These are phyloP conservation scores for Altica lythri DNA, from an alignment of 2,888 invertebrate species.

Conservation along the genomic window DNA sequence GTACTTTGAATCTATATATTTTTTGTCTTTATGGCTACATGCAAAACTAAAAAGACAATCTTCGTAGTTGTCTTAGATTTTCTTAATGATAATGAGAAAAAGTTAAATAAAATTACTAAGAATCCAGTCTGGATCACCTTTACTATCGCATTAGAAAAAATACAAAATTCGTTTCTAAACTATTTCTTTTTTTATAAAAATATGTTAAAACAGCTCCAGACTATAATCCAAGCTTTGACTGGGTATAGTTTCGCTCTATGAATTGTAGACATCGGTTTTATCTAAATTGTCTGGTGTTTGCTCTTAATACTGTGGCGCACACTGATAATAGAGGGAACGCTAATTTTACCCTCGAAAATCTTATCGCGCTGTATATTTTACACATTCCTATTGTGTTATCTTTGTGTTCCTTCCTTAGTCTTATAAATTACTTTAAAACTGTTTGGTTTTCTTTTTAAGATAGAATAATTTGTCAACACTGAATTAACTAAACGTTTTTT, in stretches of 20 bases:
- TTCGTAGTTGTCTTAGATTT: no score
- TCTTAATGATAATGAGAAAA: no score
- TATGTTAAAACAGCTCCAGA: no score
- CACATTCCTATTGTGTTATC: constrained; percentile 46
- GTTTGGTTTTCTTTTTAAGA: constrained; percentile 17
- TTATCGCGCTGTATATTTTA: constrained; percentile 45
- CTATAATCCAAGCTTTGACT: not conserved
- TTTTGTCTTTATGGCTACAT: no score
- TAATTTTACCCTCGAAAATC: constrained; percentile 39
- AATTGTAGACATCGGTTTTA: constrained; percentile 51
- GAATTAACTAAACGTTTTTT: no score
- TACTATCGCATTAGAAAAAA: no score
- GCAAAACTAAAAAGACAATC: no score
- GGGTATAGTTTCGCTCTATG: constrained; percentile 45
- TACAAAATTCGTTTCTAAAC: no score
- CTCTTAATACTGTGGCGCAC: constrained; percentile 32
- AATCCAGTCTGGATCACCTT: no score
- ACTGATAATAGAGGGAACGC: constrained; percentile 37
- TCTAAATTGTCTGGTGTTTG: constrained; percentile 50
- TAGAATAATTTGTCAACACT: constrained; percentile 20
- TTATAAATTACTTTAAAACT: constrained; percentile 22
- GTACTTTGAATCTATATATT: no score
- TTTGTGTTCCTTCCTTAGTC: constrained; percentile 38
- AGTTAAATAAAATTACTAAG: no score
- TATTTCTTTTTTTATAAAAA: no score